A percentile compares a stretch with the other conserved stretches of the same genome.
phyloP scores from a whole-genome alignment of 2,888 invertebrate genomes.

The Sminthurides aquaticus region DNA sequence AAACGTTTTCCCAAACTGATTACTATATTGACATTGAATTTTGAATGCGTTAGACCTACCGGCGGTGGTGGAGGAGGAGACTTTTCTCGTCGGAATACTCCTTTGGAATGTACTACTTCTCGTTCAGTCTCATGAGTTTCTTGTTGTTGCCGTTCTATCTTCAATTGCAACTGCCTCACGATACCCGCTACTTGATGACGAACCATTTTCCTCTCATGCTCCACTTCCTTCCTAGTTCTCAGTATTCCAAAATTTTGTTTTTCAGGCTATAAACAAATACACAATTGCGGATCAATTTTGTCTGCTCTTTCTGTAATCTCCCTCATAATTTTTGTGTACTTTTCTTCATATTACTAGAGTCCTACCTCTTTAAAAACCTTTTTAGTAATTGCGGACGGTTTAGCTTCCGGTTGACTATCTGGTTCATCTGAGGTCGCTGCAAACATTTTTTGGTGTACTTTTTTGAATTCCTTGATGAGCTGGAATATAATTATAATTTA shows the following conservation, averaged over 20 bases:
- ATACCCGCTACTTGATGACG: conserved; percentile 42
- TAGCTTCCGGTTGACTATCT: conserved; percentile 2
- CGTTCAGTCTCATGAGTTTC: conserved; percentile 46
- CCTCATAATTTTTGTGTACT: too few species aligned
- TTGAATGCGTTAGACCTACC: too few species aligned
- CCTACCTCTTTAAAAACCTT: conserved; percentile 1
- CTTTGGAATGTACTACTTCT: conserved; percentile 43
- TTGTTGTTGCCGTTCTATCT: conserved; percentile 43
- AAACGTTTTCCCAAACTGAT: neutral
- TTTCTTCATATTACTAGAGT: neutral
- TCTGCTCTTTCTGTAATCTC: too few species aligned
- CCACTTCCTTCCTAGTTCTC: conserved; percentile 37
- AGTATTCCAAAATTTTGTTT: conserved; percentile 15
- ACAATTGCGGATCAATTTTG: too few species aligned
- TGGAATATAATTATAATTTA: too few species aligned
- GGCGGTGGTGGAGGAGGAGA: conserved; percentile 56
- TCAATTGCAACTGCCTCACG: conserved; percentile 40
- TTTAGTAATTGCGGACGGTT: neutral
- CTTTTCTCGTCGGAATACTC: conserved; percentile 24
- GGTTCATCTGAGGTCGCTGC: conserved; percentile 36
- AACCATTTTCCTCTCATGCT: conserved; percentile 43
- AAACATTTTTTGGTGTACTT: conserved; percentile 82
- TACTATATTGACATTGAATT: neutral
- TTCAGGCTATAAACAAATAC: neutral
- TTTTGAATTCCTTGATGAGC: conserved; percentile 82